These are phyloP conservation scores for Uromys caudimaculatus DNA, from an alignment of 2,797 vertebrate species.

Conservation along the genomic window DNA sequence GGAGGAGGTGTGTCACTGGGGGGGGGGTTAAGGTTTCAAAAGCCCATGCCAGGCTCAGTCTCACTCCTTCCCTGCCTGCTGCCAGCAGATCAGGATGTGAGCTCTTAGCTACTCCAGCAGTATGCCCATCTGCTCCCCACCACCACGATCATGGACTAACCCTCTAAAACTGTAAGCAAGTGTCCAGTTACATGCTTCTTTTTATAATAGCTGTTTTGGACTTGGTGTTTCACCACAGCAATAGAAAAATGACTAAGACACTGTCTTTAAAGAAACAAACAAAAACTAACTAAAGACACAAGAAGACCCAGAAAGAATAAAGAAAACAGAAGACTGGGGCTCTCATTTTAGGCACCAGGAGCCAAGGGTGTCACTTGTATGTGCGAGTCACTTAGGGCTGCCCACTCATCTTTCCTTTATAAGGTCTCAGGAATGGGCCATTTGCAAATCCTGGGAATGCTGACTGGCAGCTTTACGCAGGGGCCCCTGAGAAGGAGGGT, in stretches of 20 bases:
- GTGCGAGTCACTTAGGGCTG: background rate
- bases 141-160: background rate
- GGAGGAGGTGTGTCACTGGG: background rate
- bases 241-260: background rate
- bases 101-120: background rate
- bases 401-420: background rate
- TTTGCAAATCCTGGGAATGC: background rate
- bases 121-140: background rate
- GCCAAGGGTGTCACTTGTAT: background rate
- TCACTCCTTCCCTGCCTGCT: background rate
- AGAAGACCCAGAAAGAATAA: background rate
- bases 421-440: background rate
- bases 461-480: background rate
- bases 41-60: background rate
- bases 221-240: background rate
- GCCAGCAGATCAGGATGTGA: background rate
- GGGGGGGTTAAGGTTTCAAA: background rate
- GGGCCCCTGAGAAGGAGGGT: background rate
- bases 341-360: background rate
- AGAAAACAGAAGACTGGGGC: background rate
- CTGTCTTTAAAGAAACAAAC: background rate
- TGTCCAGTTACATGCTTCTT: background rate
- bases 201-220: background rate
- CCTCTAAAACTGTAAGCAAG: background rate
- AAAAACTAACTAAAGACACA: background rate